Percentiles rank a stretch among this genome's conserved stretches.
Evolutionary conservation across 1,140 invertebrate genomes (phyloP).

Genomic region (Polypedilum vanderplanki): DNA sequence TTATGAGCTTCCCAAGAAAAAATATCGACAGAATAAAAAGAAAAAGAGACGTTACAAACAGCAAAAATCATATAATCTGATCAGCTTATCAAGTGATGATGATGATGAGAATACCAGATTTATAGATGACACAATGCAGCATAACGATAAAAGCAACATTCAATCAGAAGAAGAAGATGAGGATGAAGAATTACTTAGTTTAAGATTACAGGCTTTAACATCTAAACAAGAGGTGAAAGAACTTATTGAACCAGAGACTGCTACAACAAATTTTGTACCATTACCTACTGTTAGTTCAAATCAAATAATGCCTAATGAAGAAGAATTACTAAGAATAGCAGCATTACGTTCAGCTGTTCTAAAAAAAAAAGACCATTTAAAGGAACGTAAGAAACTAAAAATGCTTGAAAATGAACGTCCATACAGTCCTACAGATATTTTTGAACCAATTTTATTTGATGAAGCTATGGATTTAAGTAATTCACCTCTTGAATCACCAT

Average conservation of each 20-base stretch:
- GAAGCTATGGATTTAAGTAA: neutral
- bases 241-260: neutral
- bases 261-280: neutral
- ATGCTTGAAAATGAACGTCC: constrained; percentile 8
- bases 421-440: neutral
- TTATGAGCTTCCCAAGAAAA: neutral
- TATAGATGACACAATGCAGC: neutral
- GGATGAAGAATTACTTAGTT: neutral
- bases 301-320: neutral
- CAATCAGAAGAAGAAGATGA: neutral
- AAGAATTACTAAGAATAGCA: neutral
- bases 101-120: neutral
- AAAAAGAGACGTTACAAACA: neutral
- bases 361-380: neutral
- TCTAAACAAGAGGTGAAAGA: neutral
- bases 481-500: neutral
- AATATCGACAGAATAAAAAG: neutral
- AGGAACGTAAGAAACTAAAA: neutral
- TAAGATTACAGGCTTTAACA: neutral
- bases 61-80: neutral
- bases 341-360: neutral
- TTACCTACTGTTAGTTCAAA: neutral
- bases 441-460: neutral
- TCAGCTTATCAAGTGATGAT: neutral
- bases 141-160: neutral